Conservation (phyloP, 2,797 vertebrate species). For the Simalia tracyae region DNA sequence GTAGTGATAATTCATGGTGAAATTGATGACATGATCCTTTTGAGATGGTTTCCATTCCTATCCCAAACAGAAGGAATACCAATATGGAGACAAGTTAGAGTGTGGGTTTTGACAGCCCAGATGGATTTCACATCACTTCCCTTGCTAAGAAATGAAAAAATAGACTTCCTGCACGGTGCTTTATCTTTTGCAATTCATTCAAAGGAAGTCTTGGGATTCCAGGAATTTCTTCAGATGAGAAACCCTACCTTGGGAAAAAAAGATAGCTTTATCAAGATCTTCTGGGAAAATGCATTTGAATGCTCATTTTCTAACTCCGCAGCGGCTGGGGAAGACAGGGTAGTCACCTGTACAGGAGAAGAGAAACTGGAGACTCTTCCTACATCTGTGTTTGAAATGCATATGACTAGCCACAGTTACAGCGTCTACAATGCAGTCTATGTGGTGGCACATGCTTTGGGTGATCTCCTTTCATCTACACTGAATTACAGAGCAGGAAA, state of each 20-base stretch:
- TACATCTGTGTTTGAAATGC: neutral
- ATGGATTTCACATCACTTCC: neutral
- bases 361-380: neutral
- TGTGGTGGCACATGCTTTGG: neutral
- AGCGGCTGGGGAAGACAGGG: too few species aligned
- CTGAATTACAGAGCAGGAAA: neutral
- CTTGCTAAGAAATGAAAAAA: neutral
- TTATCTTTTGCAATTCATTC: neutral
- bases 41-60: neutral
- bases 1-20: neutral
- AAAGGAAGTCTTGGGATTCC: neutral
- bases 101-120: slow-evolving; percentile 7
- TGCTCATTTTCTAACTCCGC: neutral
- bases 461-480: neutral
- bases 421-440: neutral
- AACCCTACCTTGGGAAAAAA: neutral
- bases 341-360: neutral
- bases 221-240: neutral
- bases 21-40: neutral
- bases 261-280: neutral
- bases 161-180: neutral
- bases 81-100: neutral
- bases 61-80: neutral
- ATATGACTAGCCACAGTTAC: neutral
- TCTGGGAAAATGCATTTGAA: neutral